These are phyloP conservation scores for Lophura nycthemera DNA, from an alignment of 2,113 vertebrate species.

Conservation along the genomic window DNA sequence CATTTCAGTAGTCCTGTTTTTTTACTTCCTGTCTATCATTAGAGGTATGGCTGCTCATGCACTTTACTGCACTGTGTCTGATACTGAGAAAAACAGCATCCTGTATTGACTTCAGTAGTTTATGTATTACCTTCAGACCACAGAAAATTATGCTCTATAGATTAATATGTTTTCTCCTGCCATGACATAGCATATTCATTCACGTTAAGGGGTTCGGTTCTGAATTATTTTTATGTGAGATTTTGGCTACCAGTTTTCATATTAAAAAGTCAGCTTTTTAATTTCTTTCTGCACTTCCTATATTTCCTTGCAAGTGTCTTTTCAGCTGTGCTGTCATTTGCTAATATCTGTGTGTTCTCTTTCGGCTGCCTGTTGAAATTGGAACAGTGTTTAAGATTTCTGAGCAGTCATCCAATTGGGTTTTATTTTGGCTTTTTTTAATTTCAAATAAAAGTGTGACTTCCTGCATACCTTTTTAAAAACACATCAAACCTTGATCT, in stretches of 20 bases:
- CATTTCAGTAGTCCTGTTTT: neutral
- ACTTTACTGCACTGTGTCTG: neutral
- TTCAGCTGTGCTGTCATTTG: neutral
- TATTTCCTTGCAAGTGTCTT: neutral
- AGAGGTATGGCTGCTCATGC: neutral
- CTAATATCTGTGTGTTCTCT: neutral
- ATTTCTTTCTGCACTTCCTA: neutral
- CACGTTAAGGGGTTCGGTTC: neutral
- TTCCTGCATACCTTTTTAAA: neutral
- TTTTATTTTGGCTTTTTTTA: neutral
- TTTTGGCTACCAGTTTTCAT: neutral
- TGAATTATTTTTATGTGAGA: neutral
- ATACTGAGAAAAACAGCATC: neutral
- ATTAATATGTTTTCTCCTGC: neutral
- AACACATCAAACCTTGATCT: neutral
- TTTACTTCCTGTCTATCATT: neutral
- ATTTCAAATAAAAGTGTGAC: neutral
- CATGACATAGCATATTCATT: neutral
- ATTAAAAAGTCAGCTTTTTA: neutral
- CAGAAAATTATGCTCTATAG: neutral
- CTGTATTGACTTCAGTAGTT: neutral
- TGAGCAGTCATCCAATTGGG: neutral
- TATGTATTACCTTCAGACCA: neutral
- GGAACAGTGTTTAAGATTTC: neutral
- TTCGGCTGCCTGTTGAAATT: neutral